These are phyloP conservation scores for Panonychus citri DNA, from an alignment of 1,140 invertebrate species.

Conservation along the genomic window DNA sequence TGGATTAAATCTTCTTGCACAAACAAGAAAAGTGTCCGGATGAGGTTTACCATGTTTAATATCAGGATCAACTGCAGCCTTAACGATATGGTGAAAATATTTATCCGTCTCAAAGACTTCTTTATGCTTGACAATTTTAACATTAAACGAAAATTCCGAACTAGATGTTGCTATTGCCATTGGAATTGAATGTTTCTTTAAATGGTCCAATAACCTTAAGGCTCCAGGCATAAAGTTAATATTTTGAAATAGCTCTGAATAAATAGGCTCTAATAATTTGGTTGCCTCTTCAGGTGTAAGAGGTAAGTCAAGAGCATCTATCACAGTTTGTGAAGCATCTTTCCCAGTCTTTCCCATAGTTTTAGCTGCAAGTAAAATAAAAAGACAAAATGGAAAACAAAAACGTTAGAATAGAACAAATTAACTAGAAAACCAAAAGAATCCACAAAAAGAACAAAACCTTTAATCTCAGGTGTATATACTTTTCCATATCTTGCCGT, in stretches of 20 bases:
- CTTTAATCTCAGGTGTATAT: not conserved
- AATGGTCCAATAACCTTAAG: slow-evolving; percentile 6
- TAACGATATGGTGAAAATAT: slow-evolving; percentile 10
- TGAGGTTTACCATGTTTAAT: slow-evolving; percentile 9
- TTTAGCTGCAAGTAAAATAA: not conserved
- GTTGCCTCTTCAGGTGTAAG: slow-evolving; percentile 3
- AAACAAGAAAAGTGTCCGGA: slow-evolving; percentile 9
- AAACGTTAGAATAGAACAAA: too few relatives aligned
- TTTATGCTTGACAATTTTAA: slow-evolving; percentile 1
- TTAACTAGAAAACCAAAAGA: too few relatives aligned
- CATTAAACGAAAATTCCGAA: not conserved
- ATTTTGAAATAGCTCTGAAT: slow-evolving; percentile 1
- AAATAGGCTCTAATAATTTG: slow-evolving; percentile 1
- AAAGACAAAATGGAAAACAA: too few relatives aligned
- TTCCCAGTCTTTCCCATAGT: not conserved
- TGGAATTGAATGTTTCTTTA: slow-evolving; percentile 9
- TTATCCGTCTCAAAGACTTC: slow-evolving; percentile 3
- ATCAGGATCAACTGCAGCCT: slow-evolving; percentile 9
- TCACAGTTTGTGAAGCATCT: not conserved
- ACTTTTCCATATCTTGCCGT: not conserved
- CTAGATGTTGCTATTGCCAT: slow-evolving; percentile 10
- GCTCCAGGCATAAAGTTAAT: slow-evolving; percentile 12
- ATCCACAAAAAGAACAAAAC: not conserved
- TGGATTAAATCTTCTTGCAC: not conserved
- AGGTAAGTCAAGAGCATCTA: slow-evolving; percentile 2